phyloP scores from a whole-genome alignment of 2,888 invertebrate genomes.

The Parnassius mnemosyne region DNA sequence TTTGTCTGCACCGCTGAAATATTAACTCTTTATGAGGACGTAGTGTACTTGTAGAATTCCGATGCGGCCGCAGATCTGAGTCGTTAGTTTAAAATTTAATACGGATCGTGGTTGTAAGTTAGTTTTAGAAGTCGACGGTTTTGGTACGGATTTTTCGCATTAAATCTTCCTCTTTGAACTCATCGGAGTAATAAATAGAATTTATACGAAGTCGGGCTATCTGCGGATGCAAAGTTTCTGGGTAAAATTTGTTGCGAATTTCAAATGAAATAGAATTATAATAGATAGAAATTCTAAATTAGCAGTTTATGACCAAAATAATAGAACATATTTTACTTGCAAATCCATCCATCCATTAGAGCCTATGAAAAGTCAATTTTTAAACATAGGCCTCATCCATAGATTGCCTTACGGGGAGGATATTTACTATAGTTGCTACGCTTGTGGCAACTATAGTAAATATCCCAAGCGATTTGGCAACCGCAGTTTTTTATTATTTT shows the following conservation, averaged over 20 bases:
- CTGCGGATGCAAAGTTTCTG: constrained; percentile 14
- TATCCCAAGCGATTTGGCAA: no score
- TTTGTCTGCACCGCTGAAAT: constrained; percentile 72
- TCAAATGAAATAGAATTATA: no score
- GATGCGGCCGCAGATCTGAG: constrained; percentile 53
- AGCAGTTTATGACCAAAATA: no score
- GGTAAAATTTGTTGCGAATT: constrained; percentile 14
- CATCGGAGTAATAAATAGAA: constrained; percentile 27
- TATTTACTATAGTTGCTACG: no score
- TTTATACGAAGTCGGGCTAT: constrained; percentile 20
- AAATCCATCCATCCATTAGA: no score
- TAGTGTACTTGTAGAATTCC: constrained; percentile 63
- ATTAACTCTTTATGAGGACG: constrained; percentile 76
- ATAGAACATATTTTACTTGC: no score
- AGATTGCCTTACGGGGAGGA: no score
- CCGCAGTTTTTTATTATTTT: no score
- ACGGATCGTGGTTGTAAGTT: constrained; percentile 52
- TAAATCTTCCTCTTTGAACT: constrained; percentile 27
- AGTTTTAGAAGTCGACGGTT: constrained; percentile 50
- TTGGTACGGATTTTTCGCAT: constrained; percentile 27
- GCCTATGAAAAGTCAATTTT: no score
- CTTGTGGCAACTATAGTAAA: no score
- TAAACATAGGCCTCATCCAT: no score
- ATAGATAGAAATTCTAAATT: background rate
- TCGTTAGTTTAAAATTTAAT: constrained; percentile 71